Evolutionary conservation across 2,888 invertebrate species (phyloP).

Genomic region (Plutella xylostella): DNA sequence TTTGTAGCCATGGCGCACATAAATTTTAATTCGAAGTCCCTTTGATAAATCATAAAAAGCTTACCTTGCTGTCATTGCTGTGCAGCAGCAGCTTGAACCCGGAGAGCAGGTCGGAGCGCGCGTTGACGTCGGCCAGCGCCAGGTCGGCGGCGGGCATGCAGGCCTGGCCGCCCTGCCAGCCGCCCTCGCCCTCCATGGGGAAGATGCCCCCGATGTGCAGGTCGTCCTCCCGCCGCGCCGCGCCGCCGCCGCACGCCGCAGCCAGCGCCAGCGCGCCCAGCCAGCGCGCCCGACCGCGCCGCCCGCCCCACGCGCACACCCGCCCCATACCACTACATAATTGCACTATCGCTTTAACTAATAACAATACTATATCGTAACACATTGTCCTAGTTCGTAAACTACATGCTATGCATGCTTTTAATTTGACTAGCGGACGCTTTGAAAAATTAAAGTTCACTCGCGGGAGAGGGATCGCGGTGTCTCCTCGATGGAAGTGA

Average conservation of each 20-base stretch:
- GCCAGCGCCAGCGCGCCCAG: conserved; percentile 39
- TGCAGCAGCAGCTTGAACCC: conserved; percentile 92
- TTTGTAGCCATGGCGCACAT: too few relatives aligned
- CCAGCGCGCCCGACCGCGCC: conserved; percentile 20
- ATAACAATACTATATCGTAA: conserved; percentile 51
- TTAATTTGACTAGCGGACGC: conserved; percentile 67
- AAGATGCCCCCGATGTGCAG: conserved; percentile 98
- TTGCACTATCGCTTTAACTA: conserved; percentile 62
- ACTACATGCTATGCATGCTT: conserved; percentile 42
- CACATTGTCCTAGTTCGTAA: conserved; percentile 60
- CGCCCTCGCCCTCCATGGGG: conserved; percentile 95
- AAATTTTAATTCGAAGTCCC: too few relatives aligned
- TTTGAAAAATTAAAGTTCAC: conserved; percentile 59
- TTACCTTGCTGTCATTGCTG: conserved; percentile 96
- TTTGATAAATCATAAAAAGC: background rate
- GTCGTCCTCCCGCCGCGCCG: conserved; percentile 73
- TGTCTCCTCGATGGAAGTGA: conserved; percentile 35
- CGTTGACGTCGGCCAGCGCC: conserved; percentile 97
- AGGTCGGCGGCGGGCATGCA: conserved; percentile 98
- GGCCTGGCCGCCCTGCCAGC: conserved; percentile 99
- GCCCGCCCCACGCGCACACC: conserved; percentile 26
- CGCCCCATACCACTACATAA: conserved; percentile 63
- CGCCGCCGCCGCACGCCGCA: conserved; percentile 43
- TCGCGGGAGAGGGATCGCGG: conserved; percentile 32
- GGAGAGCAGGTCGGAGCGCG: conserved; percentile 85